Percentiles rank a stretch among this genome's conserved stretches.
These are phyloP conservation scores for Listronotus bonariensis DNA, from an alignment of 1,140 invertebrate genomes.

Conservation along the genomic window DNA sequence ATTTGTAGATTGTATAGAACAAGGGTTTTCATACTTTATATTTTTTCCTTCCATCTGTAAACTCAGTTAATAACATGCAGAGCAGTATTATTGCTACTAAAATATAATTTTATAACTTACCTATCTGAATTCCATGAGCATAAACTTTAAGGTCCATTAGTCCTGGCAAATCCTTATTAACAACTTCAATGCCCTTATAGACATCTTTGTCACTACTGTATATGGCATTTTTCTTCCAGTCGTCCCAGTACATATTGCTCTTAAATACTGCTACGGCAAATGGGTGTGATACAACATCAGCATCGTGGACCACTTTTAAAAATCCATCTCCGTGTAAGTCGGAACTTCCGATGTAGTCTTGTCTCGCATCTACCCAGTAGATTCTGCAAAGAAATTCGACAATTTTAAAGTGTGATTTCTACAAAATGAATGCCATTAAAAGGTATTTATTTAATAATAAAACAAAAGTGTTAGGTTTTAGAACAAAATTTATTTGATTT, in stretches of 20 bases:
- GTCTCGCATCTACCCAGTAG: conserved; percentile 85
- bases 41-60: too few relatives aligned
- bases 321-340: conserved; percentile 82
- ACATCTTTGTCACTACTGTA: conserved; percentile 76
- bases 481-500: too few relatives aligned
- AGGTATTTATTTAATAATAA: too few relatives aligned
- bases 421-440: neutral
- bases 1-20: too few relatives aligned
- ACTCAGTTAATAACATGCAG: too few relatives aligned
- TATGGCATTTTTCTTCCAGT: conserved; percentile 80
- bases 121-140: conserved; percentile 68
- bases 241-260: conserved; percentile 84
- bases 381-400: conserved; percentile 58
- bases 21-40: too few relatives aligned
- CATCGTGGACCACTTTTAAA: conserved; percentile 68
- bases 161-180: conserved; percentile 66
- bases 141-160: conserved; percentile 87
- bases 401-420: conserved; percentile 28
- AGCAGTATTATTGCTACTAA: too few relatives aligned
- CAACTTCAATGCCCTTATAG: conserved; percentile 62
- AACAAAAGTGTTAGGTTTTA: too few relatives aligned
- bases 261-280: conserved; percentile 86
- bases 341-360: conserved; percentile 81
- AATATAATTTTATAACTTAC: too few relatives aligned
- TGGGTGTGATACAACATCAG: conserved; percentile 75